A percentile compares a stretch with the other conserved stretches of the same genome.
Conservation (phyloP, 2,113 vertebrate genomes). For the Eurystomus gularis region DNA sequence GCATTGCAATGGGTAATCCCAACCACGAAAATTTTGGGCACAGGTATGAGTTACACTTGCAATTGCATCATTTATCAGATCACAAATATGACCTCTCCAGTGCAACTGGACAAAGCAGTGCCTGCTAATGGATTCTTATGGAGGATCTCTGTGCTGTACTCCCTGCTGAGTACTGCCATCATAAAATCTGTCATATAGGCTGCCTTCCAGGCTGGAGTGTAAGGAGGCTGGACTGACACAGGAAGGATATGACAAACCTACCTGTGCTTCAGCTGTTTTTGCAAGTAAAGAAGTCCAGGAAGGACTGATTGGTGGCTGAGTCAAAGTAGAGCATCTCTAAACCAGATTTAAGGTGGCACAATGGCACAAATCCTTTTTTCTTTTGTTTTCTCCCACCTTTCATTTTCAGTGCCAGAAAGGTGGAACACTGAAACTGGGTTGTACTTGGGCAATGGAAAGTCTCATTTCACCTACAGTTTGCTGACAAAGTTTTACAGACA, state of each 20-base stretch:
- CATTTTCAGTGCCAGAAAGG: neutral
- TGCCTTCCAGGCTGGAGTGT: neutral
- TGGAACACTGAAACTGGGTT: neutral
- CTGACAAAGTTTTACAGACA: neutral
- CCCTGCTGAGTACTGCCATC: neutral
- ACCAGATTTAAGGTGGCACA: neutral
- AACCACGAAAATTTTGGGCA: neutral
- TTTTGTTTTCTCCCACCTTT: neutral
- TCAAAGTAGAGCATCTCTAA: neutral
- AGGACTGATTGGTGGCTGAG: neutral
- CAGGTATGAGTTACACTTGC: neutral
- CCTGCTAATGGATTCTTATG: neutral
- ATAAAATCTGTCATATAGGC: neutral
- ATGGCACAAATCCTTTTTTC: neutral
- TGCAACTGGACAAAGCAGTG: neutral
- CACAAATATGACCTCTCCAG: neutral
- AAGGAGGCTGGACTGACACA: neutral
- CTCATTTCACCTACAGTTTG: neutral
- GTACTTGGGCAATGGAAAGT: neutral
- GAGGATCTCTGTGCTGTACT: neutral
- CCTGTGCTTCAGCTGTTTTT: neutral
- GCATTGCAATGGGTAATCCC: neutral
- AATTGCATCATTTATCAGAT: neutral
- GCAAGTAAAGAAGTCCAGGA: neutral
- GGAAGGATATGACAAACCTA: neutral